These are phyloP conservation scores for Pachypeltis micranthus DNA, from an alignment of 1,140 invertebrate genomes.

Conservation along the genomic window DNA sequence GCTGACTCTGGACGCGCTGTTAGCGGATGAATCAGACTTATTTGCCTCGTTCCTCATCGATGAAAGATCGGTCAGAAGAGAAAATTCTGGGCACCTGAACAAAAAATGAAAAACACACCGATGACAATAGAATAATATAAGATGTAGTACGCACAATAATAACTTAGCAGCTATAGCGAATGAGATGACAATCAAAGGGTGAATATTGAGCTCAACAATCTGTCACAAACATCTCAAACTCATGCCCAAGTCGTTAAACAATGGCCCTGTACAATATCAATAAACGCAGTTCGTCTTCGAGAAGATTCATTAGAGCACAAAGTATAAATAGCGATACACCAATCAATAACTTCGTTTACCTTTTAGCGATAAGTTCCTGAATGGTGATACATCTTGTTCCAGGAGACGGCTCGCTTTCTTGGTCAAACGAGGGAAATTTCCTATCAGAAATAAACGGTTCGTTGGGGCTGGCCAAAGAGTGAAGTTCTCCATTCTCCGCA, in stretches of 20 bases:
- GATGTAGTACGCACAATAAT: no score
- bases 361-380: slow-evolving; percentile 62
- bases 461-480: slow-evolving; percentile 33
- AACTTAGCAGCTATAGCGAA: no score
- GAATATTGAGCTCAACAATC: no score
- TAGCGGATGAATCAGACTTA: slow-evolving; percentile 19
- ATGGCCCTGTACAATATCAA: no score
- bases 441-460: slow-evolving; percentile 34
- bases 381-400: slow-evolving; percentile 48
- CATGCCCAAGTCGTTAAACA: no score
- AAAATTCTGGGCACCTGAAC: slow-evolving; percentile 26
- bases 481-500: slow-evolving; percentile 39
- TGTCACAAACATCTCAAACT: no score
- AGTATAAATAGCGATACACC: no score
- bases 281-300: no score
- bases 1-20: slow-evolving; percentile 22
- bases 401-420: slow-evolving; percentile 34
- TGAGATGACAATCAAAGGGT: no score
- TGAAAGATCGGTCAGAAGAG: slow-evolving; percentile 26
- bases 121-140: no score
- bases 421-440: slow-evolving; percentile 35
- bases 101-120: slow-evolving; percentile 12
- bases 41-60: slow-evolving; percentile 1
- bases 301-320: no score
- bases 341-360: no score